Evolutionary conservation across 2,888 invertebrate genomes (phyloP).

Genomic region (Drosophila mayaguana): DNA sequence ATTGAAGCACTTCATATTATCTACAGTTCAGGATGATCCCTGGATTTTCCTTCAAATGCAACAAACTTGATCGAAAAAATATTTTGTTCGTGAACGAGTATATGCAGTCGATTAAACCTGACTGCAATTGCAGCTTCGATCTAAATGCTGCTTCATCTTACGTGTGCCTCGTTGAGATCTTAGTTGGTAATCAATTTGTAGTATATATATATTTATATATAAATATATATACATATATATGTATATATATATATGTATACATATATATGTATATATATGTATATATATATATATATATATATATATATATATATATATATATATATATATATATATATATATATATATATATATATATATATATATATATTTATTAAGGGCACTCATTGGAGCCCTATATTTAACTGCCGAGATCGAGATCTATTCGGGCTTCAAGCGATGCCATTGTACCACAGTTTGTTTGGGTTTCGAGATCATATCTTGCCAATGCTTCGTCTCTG

Average conservation of each 20-base stretch:
- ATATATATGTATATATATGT: no score
- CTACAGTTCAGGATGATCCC: not conserved
- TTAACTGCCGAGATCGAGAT: not conserved
- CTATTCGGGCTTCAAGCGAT: constrained; percentile 96
- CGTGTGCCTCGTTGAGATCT: not conserved
- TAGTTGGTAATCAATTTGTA: constrained; percentile 5
- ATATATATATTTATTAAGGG: constrained; percentile 1
- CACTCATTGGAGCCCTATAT: constrained; percentile 4
- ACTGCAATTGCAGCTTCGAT: constrained; percentile 15
- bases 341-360: not conserved
- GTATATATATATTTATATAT: constrained; percentile 9
- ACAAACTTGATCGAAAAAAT: not conserved
- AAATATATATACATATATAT: not conserved
- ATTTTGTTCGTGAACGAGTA: not conserved
- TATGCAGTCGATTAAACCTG: not conserved
- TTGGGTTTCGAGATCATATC: constrained; percentile 99
- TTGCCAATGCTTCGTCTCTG: constrained; percentile 99
- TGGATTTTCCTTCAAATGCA: not conserved
- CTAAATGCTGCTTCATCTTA: constrained; percentile 9
- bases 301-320: not conserved
- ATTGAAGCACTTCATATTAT: no score
- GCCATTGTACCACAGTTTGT: constrained; percentile 98
- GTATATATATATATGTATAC: no score
- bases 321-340: not conserved
- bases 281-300: not conserved